phyloP scores from a whole-genome alignment of 1,140 invertebrate species.

The Diprion similis region DNA sequence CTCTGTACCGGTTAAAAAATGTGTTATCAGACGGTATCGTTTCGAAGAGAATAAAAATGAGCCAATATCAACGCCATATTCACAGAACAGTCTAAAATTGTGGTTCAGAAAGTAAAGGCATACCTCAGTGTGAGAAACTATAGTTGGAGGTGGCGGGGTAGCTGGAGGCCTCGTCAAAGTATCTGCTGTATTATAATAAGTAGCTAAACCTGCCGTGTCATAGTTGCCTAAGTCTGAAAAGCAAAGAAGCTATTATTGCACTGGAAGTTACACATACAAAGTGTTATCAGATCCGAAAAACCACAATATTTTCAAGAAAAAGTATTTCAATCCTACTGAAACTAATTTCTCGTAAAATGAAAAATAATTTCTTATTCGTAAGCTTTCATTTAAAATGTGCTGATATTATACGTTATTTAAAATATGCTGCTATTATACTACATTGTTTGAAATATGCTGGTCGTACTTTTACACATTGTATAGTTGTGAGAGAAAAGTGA shows the following conservation, averaged over 20 bases:
- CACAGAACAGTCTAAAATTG: slow-evolving; percentile 37
- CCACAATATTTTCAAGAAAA: not conserved
- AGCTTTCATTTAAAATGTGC: no score
- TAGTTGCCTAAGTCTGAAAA: slow-evolving; percentile 54
- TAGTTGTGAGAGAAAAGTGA: not conserved
- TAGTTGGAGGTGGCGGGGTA: slow-evolving; percentile 49
- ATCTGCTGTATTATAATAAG: slow-evolving; percentile 59
- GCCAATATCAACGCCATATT: slow-evolving; percentile 46
- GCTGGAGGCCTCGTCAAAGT: slow-evolving; percentile 54
- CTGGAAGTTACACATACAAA: not conserved
- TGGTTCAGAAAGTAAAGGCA: slow-evolving; percentile 40
- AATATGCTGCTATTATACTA: no score
- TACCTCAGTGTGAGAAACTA: slow-evolving; percentile 42
- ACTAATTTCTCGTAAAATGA: no score
- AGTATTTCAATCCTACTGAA: no score
- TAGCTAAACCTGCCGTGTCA: slow-evolving; percentile 56
- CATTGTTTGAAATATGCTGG: no score
- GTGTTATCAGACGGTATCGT: not conserved
- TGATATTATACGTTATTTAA: no score
- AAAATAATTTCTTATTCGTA: no score
- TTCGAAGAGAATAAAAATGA: slow-evolving; percentile 40
- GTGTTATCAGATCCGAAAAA: slow-evolving; percentile 13
- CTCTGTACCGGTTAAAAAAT: not conserved
- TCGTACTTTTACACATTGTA: not conserved
- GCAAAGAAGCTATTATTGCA: not conserved